Conservation (phyloP, 2,888 invertebrate genomes). For the Podotricha telesiphe region DNA sequence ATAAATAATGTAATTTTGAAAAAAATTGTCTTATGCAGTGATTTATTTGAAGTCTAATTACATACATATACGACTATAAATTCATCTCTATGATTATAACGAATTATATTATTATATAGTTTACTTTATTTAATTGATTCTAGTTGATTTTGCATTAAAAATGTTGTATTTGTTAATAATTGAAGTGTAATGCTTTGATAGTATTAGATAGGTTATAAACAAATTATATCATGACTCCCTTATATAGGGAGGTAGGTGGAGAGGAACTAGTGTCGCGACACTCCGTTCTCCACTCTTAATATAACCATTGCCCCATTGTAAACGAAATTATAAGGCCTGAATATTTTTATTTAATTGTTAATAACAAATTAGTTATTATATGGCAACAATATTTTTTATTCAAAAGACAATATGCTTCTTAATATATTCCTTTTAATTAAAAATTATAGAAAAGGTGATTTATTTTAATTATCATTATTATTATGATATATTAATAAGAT, state of each 20-base stretch:
- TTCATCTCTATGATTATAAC: no score
- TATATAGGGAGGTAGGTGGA: not conserved
- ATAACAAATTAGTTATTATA: no score
- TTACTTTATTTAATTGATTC: no score
- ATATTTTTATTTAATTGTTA: no score
- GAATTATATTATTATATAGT: no score
- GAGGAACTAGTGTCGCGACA: not conserved
- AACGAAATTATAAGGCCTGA: not conserved
- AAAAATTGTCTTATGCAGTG: no score
- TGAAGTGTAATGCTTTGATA: not conserved
- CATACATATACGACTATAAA: no score
- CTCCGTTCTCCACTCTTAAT: not conserved
- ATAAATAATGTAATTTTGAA: no score
- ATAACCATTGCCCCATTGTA: not conserved
- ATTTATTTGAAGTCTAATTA: no score
- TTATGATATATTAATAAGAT: not conserved
- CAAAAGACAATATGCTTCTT: no score
- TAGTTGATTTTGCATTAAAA: not conserved
- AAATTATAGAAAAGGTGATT: not conserved
- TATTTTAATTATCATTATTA: not conserved
- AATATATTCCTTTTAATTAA: no score
- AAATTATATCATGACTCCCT: not conserved
- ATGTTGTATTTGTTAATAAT: not conserved
- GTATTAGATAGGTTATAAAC: conserved; percentile 4
- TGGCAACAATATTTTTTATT: no score